These are phyloP conservation scores for Pteronotus mesoamericanus DNA, from an alignment of 2,797 vertebrate species.

Conservation along the genomic window DNA sequence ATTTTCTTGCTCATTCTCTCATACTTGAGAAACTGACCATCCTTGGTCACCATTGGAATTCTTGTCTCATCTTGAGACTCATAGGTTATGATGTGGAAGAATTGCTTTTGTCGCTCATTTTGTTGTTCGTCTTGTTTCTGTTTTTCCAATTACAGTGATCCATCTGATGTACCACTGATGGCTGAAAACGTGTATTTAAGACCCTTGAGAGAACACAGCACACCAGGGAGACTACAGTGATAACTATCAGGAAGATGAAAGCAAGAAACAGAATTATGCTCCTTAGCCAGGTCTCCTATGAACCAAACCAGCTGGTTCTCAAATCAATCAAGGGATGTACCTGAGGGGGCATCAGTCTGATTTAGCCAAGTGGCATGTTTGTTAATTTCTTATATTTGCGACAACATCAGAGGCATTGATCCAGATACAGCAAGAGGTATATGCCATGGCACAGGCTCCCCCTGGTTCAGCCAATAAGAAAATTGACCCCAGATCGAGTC, in stretches of 20 bases:
- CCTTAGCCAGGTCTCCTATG: background rate
- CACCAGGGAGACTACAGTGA: background rate
- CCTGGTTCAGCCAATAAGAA: background rate
- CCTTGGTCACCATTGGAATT: background rate
- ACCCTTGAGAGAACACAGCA: background rate
- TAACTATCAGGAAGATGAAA: background rate
- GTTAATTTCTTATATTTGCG: background rate
- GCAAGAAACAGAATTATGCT: background rate
- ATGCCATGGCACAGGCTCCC: background rate
- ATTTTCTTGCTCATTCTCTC: background rate
- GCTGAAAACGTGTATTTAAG: background rate
- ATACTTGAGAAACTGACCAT: background rate
- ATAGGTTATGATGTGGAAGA: background rate
- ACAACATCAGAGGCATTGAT: background rate
- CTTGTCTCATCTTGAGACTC: background rate
- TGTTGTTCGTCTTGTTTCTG: background rate
- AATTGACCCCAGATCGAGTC: background rate
- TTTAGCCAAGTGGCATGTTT: background rate
- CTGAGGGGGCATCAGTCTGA: background rate
- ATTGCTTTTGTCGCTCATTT: background rate
- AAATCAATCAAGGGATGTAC: background rate
- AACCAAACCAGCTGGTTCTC: background rate
- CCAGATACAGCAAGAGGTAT: background rate
- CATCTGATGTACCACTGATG: background rate
- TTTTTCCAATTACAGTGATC: background rate